Conservation (phyloP, 2,797 vertebrate species). For the Onychomys leucogaster region DNA sequence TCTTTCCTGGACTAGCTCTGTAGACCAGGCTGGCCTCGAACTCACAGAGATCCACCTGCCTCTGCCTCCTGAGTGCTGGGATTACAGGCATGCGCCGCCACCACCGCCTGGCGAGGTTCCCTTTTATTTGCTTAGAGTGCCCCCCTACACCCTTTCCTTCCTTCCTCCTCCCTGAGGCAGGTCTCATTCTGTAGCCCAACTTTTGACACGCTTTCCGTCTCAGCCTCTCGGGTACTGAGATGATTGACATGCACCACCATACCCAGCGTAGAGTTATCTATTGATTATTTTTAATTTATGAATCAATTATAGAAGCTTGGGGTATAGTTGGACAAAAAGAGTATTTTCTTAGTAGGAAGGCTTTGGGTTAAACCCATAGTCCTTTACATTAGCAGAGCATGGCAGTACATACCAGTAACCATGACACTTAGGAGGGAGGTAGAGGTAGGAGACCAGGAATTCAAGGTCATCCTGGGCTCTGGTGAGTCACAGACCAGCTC, state of each 20-base stretch:
- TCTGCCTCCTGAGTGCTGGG: too few species aligned
- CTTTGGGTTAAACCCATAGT: neutral
- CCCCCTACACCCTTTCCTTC: fast-evolving
- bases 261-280: neutral
- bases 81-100: too few species aligned
- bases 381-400: too few species aligned
- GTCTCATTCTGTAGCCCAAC: neutral
- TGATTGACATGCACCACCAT: neutral
- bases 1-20: too few species aligned
- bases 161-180: neutral
- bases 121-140: neutral
- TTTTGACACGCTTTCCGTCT: neutral
- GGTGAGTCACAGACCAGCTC: neutral
- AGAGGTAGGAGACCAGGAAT: neutral
- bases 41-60: too few species aligned
- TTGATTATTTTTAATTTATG: neutral
- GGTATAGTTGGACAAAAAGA: neutral
- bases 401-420: neutral
- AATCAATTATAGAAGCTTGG: neutral
- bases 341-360: neutral
- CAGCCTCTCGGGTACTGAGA: neutral
- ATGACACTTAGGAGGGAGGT: too few species aligned
- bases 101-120: too few species aligned
- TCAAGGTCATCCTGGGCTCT: neutral
- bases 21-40: too few species aligned